A percentile compares a stretch with the other conserved stretches of the same genome.
These are phyloP conservation scores for Zaprionus inermis DNA, from an alignment of 1,140 invertebrate genomes.

Conservation along the genomic window DNA sequence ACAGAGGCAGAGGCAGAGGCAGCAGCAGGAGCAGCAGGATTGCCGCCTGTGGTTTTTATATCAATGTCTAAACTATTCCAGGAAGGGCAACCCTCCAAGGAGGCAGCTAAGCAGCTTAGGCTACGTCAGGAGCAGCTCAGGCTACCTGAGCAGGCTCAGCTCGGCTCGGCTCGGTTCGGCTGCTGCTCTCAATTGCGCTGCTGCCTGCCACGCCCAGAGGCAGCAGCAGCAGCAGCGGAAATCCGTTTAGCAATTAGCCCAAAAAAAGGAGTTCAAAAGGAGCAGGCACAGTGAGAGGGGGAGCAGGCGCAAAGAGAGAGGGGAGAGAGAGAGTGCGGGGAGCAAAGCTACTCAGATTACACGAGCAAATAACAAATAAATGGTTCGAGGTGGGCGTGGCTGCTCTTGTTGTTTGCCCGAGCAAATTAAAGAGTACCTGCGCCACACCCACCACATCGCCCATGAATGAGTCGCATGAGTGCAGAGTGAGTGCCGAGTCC, in stretches of 20 bases:
- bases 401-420: conserved; percentile 33
- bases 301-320: neutral
- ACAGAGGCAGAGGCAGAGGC: neutral
- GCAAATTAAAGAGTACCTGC: conserved; percentile 52
- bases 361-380: conserved; percentile 42
- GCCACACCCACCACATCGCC: conserved; percentile 32
- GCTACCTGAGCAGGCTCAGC: conserved; percentile 22
- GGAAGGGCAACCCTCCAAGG: conserved; percentile 32
- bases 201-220: conserved; percentile 64
- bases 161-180: neutral
- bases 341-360: conserved; percentile 62
- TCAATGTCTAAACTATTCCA: conserved; percentile 77
- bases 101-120: conserved; percentile 68
- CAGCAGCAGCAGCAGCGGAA: conserved; percentile 72
- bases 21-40: conserved; percentile 40
- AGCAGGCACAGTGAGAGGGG: neutral
- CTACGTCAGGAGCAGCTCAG: conserved; percentile 12
- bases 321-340: neutral
- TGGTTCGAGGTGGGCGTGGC: conserved; percentile 47
- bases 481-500: conserved; percentile 24
- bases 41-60: conserved; percentile 76
- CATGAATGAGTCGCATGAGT: conserved; percentile 12
- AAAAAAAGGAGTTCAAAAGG: conserved; percentile 37
- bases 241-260: conserved; percentile 75
- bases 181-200: conserved; percentile 72